Evolutionary conservation across 2,113 vertebrate genomes (phyloP), one percentile per base, ranked within the genome.

Genomic region (Myrmecophaga tridactyla): DNA sequence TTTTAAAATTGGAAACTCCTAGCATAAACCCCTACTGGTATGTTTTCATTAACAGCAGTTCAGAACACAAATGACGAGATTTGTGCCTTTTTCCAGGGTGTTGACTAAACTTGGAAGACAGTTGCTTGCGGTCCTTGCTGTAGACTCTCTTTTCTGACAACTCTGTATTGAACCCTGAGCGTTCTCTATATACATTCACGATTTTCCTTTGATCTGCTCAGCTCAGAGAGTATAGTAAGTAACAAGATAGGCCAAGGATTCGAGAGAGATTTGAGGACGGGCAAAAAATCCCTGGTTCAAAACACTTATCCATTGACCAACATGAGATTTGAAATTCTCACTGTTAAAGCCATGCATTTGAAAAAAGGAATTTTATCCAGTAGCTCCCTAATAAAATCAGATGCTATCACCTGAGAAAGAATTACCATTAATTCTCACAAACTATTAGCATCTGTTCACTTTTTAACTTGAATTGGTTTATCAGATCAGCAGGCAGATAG

Each of bases 381-480:
- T 41, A 78, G 62, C 43, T 67, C 23, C 15, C 21, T 76, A 78
- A 65, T 39, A 78, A 92, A 97, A 91, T 18, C 25, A 15, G 56
- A 17, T 31, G 17, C 14, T 62, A 18, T 29, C 46, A 29, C 34
- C 5, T 63, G 7, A 18, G n/a, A 84, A 92, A 73, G 73, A 89
- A 41, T 27, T 92, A 29, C 56, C 36, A 6, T 29, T 56, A 83
- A 62, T 86, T 87, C 62, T 73, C 13, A 62, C 15, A 83, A 77
- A 63, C n/a, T n/a, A 41, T 86, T 53, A n/a, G 1, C 36, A 56
- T 63, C 17, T 80, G 69, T 41, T 86, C 5, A 12, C 6, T 43
- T 90, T 63, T 90, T 11, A n/a, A 81, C 25, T 82, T 93, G 41
- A 7, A 29, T 29, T 96, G 75, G 51, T 87, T 91, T 80, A 83